phyloP scores from a whole-genome alignment of 2,113 vertebrate species.

The Brachypteracias leptosomus region DNA sequence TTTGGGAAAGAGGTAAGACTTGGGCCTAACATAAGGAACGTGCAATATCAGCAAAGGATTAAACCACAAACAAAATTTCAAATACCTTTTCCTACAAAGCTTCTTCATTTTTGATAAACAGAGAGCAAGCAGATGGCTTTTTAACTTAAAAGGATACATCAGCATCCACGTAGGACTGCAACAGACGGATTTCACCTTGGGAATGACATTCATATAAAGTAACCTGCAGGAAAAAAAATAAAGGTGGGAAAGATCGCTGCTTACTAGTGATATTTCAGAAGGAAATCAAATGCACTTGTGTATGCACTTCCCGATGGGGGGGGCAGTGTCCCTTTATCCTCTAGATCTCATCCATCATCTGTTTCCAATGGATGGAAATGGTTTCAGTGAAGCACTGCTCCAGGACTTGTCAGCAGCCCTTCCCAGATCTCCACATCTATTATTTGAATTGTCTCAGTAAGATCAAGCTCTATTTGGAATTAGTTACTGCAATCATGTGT shows the following conservation, averaged over 20 bases:
- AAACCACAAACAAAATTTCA: not conserved
- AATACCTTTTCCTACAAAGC: not conserved
- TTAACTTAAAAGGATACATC: conserved; percentile 89
- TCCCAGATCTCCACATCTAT: not conserved
- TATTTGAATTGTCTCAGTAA: not conserved
- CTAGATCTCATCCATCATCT: not conserved
- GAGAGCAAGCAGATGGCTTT: not conserved
- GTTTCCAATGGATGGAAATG: not conserved
- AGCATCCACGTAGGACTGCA: conserved; percentile 97
- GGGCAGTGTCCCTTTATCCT: not conserved
- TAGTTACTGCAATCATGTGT: not conserved
- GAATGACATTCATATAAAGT: conserved; percentile 98
- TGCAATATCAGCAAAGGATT: not conserved
- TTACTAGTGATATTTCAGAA: not conserved
- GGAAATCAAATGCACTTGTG: no score
- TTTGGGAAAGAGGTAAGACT: not conserved
- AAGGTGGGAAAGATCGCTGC: not conserved
- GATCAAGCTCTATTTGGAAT: not conserved
- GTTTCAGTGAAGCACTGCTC: not conserved
- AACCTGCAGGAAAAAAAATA: conserved; percentile 77
- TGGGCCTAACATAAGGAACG: not conserved
- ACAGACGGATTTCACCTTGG: conserved; percentile 91
- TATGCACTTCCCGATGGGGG: not conserved
- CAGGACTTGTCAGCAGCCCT: not conserved
- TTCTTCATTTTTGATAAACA: not conserved